phyloP scores from a whole-genome alignment of 1,140 invertebrate genomes.

The Drosophila pectinifera region DNA sequence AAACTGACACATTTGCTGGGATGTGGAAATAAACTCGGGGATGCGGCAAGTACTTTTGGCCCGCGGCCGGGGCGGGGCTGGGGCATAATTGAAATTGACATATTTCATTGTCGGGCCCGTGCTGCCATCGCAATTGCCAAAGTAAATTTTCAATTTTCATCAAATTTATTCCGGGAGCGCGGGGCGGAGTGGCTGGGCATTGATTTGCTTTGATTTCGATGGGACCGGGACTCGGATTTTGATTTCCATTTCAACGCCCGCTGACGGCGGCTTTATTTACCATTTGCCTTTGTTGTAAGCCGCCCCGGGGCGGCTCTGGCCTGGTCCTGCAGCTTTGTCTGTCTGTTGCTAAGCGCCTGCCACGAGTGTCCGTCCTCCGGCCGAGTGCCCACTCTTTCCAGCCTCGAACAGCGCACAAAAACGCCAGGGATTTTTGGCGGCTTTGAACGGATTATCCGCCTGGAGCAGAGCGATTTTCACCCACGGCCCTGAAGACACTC shows the following conservation, averaged over 20 bases:
- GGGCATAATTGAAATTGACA: constrained; percentile 78
- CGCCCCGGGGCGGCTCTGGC: constrained; percentile 25
- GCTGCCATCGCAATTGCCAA: constrained; percentile 67
- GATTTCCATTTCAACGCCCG: constrained; percentile 65
- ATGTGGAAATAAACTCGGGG: constrained; percentile 48
- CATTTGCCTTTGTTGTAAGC: constrained; percentile 63
- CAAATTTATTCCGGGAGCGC: constrained; percentile 30
- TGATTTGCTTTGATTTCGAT: constrained; percentile 76
- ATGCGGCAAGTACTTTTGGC: constrained; percentile 44
- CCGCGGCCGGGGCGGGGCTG: constrained; percentile 41
- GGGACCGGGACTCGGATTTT: constrained; percentile 56
- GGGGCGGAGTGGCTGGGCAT: constrained; percentile 33
- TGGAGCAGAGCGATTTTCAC: constrained; percentile 33
- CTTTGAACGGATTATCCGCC: constrained; percentile 75
- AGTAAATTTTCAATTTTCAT: constrained; percentile 82
- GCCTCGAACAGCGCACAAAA: too few relatives aligned
- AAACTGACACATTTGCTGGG: constrained; percentile 73
- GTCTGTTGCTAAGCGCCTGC: constrained; percentile 58
- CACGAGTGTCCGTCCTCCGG: constrained; percentile 35
- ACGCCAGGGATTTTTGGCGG: constrained; percentile 77
- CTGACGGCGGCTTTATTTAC: constrained; percentile 73
- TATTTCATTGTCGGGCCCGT: constrained; percentile 66
- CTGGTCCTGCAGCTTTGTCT: constrained; percentile 66
- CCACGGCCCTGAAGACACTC: constrained; percentile 18
- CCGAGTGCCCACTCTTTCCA: constrained; percentile 1